A percentile compares a stretch with the other conserved stretches of the same genome.
Conservation (phyloP, 2,888 invertebrate species). For the Xanthia icteritia region DNA sequence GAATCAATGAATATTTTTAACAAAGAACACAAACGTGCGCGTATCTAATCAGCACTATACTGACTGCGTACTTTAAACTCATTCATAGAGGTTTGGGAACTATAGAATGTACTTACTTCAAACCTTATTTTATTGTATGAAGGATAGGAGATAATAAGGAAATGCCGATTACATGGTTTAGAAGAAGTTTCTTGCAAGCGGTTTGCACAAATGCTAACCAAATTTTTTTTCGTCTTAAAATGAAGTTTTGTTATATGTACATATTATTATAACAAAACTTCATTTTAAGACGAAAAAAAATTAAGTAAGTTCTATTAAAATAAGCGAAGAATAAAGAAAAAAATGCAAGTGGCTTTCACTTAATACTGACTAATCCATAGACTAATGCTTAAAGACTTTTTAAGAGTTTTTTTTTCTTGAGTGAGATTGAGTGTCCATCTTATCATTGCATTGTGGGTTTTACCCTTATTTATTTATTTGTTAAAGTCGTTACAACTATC, state of each 20-base stretch:
- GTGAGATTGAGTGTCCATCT: neutral
- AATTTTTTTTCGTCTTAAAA: too few relatives aligned
- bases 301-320: neutral
- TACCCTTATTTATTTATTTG: too few relatives aligned
- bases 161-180: neutral
- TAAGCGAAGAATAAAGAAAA: neutral
- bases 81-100: conserved; percentile 59
- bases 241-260: too few relatives aligned
- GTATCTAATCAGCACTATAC: conserved; percentile 73
- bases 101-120: conserved; percentile 32
- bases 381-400: neutral
- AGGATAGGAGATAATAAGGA: conserved; percentile 49
- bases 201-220: neutral
- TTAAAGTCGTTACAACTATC: too few relatives aligned
- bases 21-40: conserved; percentile 66
- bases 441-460: neutral
- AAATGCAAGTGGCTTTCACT: neutral
- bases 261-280: too few relatives aligned
- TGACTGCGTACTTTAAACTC: conserved; percentile 63
- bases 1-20: conserved; percentile 32
- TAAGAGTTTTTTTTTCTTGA: too few relatives aligned
- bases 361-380: neutral
- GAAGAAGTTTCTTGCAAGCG: neutral
- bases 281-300: too few relatives aligned
- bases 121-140: conserved; percentile 48